Evolutionary conservation across 2,797 vertebrate species (phyloP).

Genomic region (Kryptolebias ocellatus): DNA sequence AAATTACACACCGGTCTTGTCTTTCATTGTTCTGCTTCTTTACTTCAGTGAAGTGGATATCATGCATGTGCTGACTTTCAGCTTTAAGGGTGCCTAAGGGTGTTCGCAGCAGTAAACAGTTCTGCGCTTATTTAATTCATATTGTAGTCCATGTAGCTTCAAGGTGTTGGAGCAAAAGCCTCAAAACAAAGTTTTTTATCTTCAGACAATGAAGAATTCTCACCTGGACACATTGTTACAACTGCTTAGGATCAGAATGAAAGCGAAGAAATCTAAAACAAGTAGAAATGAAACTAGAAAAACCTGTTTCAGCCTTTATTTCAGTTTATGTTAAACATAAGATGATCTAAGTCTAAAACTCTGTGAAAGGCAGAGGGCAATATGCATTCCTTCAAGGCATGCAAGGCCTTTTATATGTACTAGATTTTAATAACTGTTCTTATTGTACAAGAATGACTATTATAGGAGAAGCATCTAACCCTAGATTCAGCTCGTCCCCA

Average conservation of each 20-base stretch:
- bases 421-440: too few species aligned
- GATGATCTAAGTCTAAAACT: too few species aligned
- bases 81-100: constrained; percentile 34
- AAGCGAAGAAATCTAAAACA: neutral
- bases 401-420: too few species aligned
- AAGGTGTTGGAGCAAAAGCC: constrained; percentile 8
- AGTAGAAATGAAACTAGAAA: neutral
- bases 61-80: constrained; percentile 22
- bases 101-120: constrained; percentile 19
- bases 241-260: neutral
- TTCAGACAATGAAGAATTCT: constrained; percentile 12
- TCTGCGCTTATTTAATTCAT: constrained; percentile 7
- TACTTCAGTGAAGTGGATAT: neutral
- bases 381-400: too few species aligned
- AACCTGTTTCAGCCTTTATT: neutral
- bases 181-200: constrained; percentile 1
- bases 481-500: too few species aligned
- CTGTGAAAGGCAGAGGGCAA: too few species aligned
- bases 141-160: constrained; percentile 5
- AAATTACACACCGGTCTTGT: neutral
- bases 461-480: too few species aligned
- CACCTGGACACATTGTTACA: neutral
- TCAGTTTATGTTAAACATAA: neutral
- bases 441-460: too few species aligned
- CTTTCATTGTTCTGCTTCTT: constrained; percentile 15